Conservation (phyloP, 2,888 invertebrate genomes). For the Apomyelois bistriatella region DNA sequence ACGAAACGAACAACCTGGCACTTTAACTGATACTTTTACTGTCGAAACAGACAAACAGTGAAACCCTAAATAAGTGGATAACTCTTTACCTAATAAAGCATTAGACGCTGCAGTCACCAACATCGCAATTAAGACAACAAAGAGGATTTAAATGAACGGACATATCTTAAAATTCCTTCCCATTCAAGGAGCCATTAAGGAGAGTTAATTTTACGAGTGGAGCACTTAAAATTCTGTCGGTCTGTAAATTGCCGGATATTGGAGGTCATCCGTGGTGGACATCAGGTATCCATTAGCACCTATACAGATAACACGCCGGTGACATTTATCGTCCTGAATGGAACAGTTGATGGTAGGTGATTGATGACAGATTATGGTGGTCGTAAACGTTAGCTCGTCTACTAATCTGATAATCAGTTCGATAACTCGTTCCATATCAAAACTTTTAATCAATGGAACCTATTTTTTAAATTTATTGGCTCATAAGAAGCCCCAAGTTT, state of each 20-base stretch:
- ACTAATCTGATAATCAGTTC: neutral
- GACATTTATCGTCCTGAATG: conserved; percentile 44
- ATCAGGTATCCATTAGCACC: conserved; percentile 60
- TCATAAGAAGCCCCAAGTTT: neutral
- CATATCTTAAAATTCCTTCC: conserved; percentile 54
- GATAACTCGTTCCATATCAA: neutral
- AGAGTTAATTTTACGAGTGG: conserved; percentile 57
- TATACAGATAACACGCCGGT: conserved; percentile 43
- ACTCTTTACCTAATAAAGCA: neutral
- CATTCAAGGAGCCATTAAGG: conserved; percentile 49
- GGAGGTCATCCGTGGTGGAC: conserved; percentile 52
- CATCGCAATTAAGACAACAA: conserved; percentile 17
- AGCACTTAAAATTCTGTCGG: conserved; percentile 53
- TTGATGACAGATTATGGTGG: conserved; percentile 18
- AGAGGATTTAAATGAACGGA: conserved; percentile 17
- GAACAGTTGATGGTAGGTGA: conserved; percentile 34
- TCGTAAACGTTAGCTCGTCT: neutral
- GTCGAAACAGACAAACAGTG: too few species aligned
- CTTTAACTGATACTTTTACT: too few species aligned
- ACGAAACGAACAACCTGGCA: too few species aligned
- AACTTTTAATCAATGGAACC: neutral
- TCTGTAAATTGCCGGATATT: conserved; percentile 64
- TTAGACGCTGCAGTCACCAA: neutral
- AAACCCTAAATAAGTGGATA: conserved; percentile 1
- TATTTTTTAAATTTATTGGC: neutral